Conservation (phyloP, 1,140 invertebrate genomes). For the Cephus cinctus region DNA sequence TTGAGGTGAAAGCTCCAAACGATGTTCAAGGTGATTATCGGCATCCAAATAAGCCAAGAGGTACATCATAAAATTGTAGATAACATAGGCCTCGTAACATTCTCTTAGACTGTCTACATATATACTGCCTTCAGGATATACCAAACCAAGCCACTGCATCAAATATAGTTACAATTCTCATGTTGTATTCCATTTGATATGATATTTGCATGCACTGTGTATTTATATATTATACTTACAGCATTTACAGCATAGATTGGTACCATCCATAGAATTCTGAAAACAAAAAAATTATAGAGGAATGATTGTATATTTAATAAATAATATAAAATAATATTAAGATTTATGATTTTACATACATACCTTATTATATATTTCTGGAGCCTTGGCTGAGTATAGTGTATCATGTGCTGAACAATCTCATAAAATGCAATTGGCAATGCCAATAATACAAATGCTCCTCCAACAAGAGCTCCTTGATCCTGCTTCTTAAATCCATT, state of each 20-base stretch:
- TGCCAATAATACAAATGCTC: constrained; percentile 86
- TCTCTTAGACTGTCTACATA: constrained; percentile 91
- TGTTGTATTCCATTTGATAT: too few relatives aligned
- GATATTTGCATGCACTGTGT: too few relatives aligned
- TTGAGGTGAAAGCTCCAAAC: constrained; percentile 81
- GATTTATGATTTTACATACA: constrained; percentile 11
- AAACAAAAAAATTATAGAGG: constrained; percentile 37
- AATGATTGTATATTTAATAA: constrained; percentile 5
- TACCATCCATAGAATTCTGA: constrained; percentile 96
- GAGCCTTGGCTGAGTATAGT: constrained; percentile 89
- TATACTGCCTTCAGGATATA: constrained; percentile 81
- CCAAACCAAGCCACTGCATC: constrained; percentile 76
- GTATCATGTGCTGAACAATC: constrained; percentile 90
- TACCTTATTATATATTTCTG: constrained; percentile 94
- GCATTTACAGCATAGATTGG: constrained; percentile 95
- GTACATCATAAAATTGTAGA: constrained; percentile 97
- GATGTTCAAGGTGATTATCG: constrained; percentile 77
- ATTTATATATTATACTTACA: constrained; percentile 70
- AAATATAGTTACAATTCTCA: constrained; percentile 8
- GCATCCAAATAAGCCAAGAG: constrained; percentile 87
- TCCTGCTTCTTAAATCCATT: constrained; percentile 72
- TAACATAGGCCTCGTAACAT: constrained; percentile 96
- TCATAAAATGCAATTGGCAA: constrained; percentile 93
- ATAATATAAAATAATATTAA: background rate
- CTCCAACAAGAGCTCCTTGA: constrained; percentile 81